phyloP scores from a whole-genome alignment of 2,888 invertebrate species.

The Perithous albicinctus region DNA sequence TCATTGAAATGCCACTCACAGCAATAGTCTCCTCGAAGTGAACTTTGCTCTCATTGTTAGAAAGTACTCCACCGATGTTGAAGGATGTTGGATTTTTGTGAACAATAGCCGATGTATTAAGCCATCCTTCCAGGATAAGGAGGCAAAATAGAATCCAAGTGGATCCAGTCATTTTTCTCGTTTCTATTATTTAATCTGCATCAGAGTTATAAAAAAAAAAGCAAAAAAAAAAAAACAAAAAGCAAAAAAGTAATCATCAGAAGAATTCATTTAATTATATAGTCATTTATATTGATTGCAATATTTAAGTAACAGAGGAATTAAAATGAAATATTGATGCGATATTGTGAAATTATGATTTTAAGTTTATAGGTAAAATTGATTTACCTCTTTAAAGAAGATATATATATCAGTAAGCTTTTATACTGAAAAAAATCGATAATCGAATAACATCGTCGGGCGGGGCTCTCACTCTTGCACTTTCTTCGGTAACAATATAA shows the following conservation, averaged over 20 bases:
- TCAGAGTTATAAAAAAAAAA: no score
- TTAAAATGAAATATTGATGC: background rate
- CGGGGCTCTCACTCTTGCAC: slow-evolving; percentile 42
- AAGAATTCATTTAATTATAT: background rate
- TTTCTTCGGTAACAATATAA: slow-evolving; percentile 45
- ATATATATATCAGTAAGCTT: background rate
- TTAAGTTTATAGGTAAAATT: background rate
- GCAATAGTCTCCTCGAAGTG: slow-evolving; percentile 94
- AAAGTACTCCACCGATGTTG: slow-evolving; percentile 97
- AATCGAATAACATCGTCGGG: slow-evolving; percentile 54
- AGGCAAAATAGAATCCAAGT: slow-evolving; percentile 38
- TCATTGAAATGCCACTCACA: slow-evolving; percentile 86
- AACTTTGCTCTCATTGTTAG: slow-evolving; percentile 91
- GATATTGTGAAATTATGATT: background rate
- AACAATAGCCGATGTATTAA: slow-evolving; percentile 41
- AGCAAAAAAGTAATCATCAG: background rate
- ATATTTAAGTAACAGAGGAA: background rate
- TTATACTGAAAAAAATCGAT: slow-evolving; percentile 26
- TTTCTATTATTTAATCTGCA: slow-evolving; percentile 3
- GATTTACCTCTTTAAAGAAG: background rate
- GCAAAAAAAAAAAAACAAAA: no score
- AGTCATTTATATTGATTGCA: background rate
- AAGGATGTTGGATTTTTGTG: slow-evolving; percentile 89
- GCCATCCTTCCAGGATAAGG: slow-evolving; percentile 44
- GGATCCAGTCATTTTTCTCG: slow-evolving; percentile 42